These are phyloP conservation scores for Mionectes macconnelli DNA, from an alignment of 2,113 vertebrate species.

Conservation along the genomic window DNA sequence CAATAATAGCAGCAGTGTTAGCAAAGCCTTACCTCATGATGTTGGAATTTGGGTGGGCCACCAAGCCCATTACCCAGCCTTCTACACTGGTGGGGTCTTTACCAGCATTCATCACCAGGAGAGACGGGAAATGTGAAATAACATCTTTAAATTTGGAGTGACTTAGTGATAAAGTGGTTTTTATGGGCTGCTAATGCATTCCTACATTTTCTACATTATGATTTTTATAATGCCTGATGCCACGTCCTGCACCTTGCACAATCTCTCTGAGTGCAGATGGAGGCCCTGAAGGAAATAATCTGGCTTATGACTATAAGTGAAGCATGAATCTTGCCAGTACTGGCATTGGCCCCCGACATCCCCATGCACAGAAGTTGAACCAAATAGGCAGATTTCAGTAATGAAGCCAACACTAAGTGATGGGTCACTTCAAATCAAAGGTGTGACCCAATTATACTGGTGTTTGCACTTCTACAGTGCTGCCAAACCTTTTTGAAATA, in stretches of 20 bases:
- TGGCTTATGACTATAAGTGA: neutral
- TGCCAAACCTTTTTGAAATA: neutral
- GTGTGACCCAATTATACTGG: neutral
- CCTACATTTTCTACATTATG: neutral
- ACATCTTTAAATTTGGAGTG: neutral
- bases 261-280: neutral
- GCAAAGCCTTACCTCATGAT: slow-evolving; percentile 67
- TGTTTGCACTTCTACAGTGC: neutral
- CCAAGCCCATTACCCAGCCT: slow-evolving; percentile 53
- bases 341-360: neutral
- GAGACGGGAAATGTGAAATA: slow-evolving; percentile 59
- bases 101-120: slow-evolving; percentile 57
- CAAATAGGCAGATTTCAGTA: neutral
- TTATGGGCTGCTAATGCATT: neutral
- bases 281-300: neutral
- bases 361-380: neutral
- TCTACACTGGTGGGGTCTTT: slow-evolving; percentile 47
- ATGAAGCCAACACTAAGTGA: neutral
- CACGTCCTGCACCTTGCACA: neutral
- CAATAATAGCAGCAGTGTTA: neutral
- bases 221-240: neutral
- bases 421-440: neutral
- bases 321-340: neutral
- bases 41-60: slow-evolving; percentile 66
- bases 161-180: neutral